phyloP scores from a whole-genome alignment of 2,113 vertebrate genomes.

The Leptocoma aspasia region DNA sequence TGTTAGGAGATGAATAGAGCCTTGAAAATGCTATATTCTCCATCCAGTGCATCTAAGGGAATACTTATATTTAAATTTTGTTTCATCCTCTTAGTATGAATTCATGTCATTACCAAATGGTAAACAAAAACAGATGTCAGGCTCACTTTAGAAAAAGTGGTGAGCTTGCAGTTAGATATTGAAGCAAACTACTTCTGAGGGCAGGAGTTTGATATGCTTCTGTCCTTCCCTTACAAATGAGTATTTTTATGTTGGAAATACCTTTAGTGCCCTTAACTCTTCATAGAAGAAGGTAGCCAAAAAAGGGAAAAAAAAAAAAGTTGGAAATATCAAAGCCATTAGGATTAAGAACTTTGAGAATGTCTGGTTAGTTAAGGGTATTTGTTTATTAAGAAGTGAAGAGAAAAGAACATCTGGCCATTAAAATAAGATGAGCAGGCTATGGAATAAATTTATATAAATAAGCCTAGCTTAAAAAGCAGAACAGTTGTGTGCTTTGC shows the following conservation, averaged over 20 bases:
- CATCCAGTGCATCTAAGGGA: slow-evolving; percentile 21
- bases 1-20: neutral
- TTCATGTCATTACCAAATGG: slow-evolving; percentile 48
- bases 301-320: neutral
- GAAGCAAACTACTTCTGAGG: neutral
- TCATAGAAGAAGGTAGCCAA: neutral
- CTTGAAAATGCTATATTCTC: neutral
- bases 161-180: slow-evolving; percentile 29
- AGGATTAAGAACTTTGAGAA: neutral
- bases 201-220: neutral
- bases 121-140: slow-evolving; percentile 64
- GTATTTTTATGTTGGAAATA: neutral
- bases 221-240: neutral
- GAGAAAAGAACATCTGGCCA: slow-evolving; percentile 62
- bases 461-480: slow-evolving; percentile 45
- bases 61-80: slow-evolving; percentile 36
- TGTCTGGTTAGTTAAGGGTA: slow-evolving; percentile 23
- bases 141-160: slow-evolving; percentile 14
- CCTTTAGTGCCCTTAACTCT: neutral
- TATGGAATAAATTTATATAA: slow-evolving; percentile 62
- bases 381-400: slow-evolving; percentile 50
- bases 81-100: slow-evolving; percentile 28
- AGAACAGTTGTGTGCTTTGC: slow-evolving; percentile 51
- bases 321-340: neutral
- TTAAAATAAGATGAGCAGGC: slow-evolving; percentile 52